phyloP scores from a whole-genome alignment of 30 jellyfish, hydroid and myxozoan genomes.

The Aurelia aurita region DNA sequence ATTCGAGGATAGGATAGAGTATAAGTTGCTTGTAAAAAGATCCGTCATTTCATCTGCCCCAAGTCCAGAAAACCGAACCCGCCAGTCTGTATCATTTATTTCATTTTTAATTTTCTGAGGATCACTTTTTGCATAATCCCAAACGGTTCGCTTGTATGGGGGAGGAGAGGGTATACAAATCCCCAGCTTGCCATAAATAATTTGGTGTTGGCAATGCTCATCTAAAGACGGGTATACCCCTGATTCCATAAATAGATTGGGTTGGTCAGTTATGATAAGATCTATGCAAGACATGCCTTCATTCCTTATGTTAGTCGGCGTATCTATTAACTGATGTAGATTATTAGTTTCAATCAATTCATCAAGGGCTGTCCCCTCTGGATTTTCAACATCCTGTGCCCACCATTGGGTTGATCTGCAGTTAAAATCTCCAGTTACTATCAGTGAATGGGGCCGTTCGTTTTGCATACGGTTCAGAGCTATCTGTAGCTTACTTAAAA shows the following conservation, averaged over 20 bases:
- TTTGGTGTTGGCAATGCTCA: constrained; percentile 27
- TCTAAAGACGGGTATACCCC: constrained; percentile 10
- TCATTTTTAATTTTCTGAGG: neutral
- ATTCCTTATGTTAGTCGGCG: constrained; percentile 4
- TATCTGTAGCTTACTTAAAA: neutral
- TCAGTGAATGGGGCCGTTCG: constrained; percentile 35
- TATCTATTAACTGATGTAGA: constrained; percentile 9
- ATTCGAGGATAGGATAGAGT: neutral
- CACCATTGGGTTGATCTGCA: constrained; percentile 53
- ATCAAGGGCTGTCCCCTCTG: constrained; percentile 40
- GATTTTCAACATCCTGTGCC: constrained; percentile 33
- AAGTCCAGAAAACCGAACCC: constrained; percentile 18
- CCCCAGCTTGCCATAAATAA: constrained; percentile 23
- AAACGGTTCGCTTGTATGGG: constrained; percentile 31
- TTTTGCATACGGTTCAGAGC: constrained; percentile 13
- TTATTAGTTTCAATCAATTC: constrained; percentile 29
- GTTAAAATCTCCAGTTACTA: constrained; percentile 35
- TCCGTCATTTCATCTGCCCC: constrained; percentile 37
- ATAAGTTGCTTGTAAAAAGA: constrained; percentile 15
- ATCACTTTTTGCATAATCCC: constrained; percentile 33
- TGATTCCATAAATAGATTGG: neutral
- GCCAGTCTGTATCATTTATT: constrained; percentile 11
- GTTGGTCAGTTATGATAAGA: constrained; percentile 42
- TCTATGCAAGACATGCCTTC: constrained; percentile 47
- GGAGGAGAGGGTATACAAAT: constrained; percentile 31